A percentile compares a stretch with the other conserved stretches of the same genome.
Evolutionary conservation across 1,140 invertebrate species (phyloP).

Genomic region (Aethina tumida): DNA sequence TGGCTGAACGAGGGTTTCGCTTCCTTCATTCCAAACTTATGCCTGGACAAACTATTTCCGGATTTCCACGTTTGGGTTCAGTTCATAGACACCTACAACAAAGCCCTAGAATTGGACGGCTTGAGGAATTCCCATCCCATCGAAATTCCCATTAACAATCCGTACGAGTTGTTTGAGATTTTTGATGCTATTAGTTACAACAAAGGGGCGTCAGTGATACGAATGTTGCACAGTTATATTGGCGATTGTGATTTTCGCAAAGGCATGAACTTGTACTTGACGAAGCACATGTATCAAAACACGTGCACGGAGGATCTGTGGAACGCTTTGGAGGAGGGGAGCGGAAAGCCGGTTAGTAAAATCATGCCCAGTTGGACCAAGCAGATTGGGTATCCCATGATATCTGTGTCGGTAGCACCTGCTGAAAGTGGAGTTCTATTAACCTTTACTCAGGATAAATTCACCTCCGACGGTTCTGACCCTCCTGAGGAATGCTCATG

Average conservation of each 20-base stretch:
- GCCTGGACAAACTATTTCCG: conserved; percentile 78
- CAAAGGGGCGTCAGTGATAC: conserved; percentile 87
- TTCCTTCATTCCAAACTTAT: conserved; percentile 79
- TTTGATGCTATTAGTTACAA: conserved; percentile 94
- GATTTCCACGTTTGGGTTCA: conserved; percentile 91
- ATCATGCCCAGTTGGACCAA: conserved; percentile 95
- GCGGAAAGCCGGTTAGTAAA: conserved; percentile 77
- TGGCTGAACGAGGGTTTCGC: conserved; percentile 93
- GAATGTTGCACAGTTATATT: conserved; percentile 94
- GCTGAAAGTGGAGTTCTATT: conserved; percentile 54
- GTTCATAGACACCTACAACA: conserved; percentile 75
- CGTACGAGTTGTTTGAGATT: conserved; percentile 87
- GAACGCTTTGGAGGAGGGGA: conserved; percentile 79
- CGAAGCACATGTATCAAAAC: conserved; percentile 79
- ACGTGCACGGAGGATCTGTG: conserved; percentile 93
- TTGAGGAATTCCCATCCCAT: conserved; percentile 86
- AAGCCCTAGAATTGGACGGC: conserved; percentile 79
- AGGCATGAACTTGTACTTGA: conserved; percentile 90
- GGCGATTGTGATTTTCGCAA: conserved; percentile 89
- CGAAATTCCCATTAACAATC: conserved; percentile 80
- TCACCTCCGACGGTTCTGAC: conserved; percentile 64
- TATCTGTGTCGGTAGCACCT: conserved; percentile 35
- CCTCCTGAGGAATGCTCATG: conserved; percentile 52
- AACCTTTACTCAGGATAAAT: conserved; percentile 73
- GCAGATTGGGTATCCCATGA: conserved; percentile 83